phyloP scores from a whole-genome alignment of 2,113 vertebrate genomes.

The Cottus gobio region DNA sequence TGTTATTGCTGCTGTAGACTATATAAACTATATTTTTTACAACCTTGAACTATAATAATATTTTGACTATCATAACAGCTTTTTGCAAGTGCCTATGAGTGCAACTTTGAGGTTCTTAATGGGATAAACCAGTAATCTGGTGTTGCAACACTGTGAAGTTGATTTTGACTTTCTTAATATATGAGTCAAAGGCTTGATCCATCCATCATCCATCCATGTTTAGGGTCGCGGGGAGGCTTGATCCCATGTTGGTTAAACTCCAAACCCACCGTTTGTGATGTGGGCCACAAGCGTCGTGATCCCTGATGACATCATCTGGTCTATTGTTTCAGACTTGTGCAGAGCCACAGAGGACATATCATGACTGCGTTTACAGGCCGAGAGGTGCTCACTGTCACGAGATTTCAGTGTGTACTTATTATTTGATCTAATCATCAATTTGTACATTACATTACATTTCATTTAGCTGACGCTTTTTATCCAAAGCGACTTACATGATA shows the following conservation, averaged over 20 bases:
- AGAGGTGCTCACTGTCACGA: not conserved
- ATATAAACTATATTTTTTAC: no score
- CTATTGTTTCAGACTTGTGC: not conserved
- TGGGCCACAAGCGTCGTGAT: not conserved
- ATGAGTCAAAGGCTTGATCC: not conserved
- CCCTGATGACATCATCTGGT: not conserved
- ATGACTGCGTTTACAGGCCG: not conserved
- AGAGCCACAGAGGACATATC: not conserved
- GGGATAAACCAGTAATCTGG: not conserved
- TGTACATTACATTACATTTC: no score
- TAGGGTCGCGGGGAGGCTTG: no score
- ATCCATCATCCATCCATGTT: no score
- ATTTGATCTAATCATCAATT: not conserved
- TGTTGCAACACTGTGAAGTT: not conserved
- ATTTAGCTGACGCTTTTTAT: no score
- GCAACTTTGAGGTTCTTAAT: no score
- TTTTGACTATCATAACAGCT: no score
- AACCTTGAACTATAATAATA: no score
- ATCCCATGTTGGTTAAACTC: not conserved
- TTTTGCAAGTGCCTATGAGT: no score
- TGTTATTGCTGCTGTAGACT: no score
- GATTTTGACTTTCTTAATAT: not conserved
- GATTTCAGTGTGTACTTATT: not conserved
- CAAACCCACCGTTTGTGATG: not conserved
- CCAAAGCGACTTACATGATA: no score